These are phyloP conservation scores for Andrena trimmerana DNA, from an alignment of 2,888 invertebrate species.

Conservation along the genomic window DNA sequence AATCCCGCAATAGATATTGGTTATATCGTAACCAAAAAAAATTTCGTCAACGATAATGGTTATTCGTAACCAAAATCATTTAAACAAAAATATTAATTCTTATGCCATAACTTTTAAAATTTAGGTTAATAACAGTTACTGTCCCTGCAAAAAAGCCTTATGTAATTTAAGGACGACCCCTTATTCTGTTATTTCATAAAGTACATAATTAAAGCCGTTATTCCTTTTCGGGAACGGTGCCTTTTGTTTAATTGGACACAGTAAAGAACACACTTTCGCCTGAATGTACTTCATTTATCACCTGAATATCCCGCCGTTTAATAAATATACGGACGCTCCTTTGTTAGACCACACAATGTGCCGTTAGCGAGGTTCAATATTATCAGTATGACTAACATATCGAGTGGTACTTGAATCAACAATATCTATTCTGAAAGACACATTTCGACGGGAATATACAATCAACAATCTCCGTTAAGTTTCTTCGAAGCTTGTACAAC, in stretches of 20 bases:
- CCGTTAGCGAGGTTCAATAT: conserved; percentile 16
- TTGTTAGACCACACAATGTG: conserved; percentile 12
- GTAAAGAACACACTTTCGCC: neutral
- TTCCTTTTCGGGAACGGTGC: conserved; percentile 2
- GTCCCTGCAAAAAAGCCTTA: too few species aligned
- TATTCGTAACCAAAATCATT: too few species aligned
- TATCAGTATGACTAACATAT: conserved; percentile 19
- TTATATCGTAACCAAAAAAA: too few species aligned
- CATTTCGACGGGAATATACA: neutral
- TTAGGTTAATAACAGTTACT: too few species aligned
- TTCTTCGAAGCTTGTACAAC: neutral
- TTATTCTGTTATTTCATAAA: too few species aligned
- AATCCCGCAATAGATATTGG: too few species aligned
- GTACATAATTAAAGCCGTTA: neutral
- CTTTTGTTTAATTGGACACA: conserved; percentile 7
- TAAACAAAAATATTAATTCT: too few species aligned
- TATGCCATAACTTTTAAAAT: too few species aligned
- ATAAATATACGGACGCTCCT: conserved; percentile 5
- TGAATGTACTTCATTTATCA: neutral
- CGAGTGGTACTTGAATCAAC: conserved; percentile 10
- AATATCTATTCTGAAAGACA: neutral
- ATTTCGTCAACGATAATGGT: too few species aligned
- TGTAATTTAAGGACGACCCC: too few species aligned
- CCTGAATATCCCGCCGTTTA: conserved; percentile 7
- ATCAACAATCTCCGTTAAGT: neutral